Evolutionary conservation across 2,797 vertebrate species (phyloP).

Genomic region (Sebastes taczanowskii): DNA sequence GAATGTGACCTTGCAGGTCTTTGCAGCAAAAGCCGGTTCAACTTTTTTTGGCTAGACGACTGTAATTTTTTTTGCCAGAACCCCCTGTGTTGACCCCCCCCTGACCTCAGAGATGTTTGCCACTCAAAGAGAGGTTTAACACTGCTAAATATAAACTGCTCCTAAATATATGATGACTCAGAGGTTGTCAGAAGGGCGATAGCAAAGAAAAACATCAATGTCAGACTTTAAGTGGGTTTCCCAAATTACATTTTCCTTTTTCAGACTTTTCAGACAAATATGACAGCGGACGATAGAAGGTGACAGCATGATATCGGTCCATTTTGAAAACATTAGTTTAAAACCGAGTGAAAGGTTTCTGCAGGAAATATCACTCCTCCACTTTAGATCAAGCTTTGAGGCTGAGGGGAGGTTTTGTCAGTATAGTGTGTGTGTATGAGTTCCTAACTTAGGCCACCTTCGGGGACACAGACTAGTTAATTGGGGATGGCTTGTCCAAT

Average conservation of each 20-base stretch:
- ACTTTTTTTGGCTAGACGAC: background rate
- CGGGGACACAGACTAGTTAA: too few species aligned
- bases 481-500: too few species aligned
- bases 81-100: too few species aligned
- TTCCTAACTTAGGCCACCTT: background rate
- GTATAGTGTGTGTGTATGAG: background rate
- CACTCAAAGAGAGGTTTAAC: constrained; percentile 19
- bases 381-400: background rate
- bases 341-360: background rate
- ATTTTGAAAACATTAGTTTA: background rate
- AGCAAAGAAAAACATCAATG: background rate
- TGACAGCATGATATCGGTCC: background rate
- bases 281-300: background rate
- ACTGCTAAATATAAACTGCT: constrained; percentile 21
- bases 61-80: background rate
- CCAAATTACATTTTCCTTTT: background rate
- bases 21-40: background rate
- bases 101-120: constrained; percentile 9
- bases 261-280: background rate
- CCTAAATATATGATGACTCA: constrained; percentile 30
- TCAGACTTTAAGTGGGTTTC: background rate
- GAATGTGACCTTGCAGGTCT: background rate
- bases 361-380: background rate
- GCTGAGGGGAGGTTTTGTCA: background rate
- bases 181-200: constrained; percentile 11